These are phyloP conservation scores for Notiomystis cincta DNA, from an alignment of 2,113 vertebrate species.

Conservation along the genomic window DNA sequence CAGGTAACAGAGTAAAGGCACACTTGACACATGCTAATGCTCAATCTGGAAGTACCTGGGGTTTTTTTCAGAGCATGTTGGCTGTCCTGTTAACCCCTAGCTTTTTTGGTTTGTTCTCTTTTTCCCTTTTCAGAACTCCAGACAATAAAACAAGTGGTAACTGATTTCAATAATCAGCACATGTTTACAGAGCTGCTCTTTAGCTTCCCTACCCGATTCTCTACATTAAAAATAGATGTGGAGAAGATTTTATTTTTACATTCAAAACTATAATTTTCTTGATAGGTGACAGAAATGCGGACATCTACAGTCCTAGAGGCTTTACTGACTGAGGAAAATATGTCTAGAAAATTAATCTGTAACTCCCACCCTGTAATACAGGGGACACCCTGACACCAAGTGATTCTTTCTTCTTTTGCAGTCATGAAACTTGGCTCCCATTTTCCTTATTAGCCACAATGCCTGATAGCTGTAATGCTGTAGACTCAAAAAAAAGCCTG, in stretches of 20 bases:
- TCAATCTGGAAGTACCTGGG: background rate
- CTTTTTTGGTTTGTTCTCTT: background rate
- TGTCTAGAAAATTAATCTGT: background rate
- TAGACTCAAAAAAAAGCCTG: background rate
- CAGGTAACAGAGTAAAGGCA: background rate
- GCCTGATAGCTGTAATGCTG: background rate
- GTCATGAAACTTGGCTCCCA: background rate
- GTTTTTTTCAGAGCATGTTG: background rate
- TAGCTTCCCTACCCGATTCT: background rate
- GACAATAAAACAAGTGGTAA: background rate
- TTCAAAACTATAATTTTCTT: background rate
- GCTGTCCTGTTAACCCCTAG: background rate
- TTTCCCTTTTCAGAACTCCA: background rate
- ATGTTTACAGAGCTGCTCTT: background rate
- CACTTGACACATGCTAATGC: background rate
- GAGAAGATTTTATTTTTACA: background rate
- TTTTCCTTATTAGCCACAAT: background rate
- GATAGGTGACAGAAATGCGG: background rate
- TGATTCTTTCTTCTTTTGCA: background rate
- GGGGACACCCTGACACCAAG: background rate
- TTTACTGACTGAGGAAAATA: background rate
- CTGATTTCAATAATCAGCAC: background rate
- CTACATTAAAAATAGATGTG: background rate
- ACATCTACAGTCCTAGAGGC: background rate
- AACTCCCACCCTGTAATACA: fast-evolving